Conservation (phyloP, 2,888 invertebrate species). For the Meloe dianella region DNA sequence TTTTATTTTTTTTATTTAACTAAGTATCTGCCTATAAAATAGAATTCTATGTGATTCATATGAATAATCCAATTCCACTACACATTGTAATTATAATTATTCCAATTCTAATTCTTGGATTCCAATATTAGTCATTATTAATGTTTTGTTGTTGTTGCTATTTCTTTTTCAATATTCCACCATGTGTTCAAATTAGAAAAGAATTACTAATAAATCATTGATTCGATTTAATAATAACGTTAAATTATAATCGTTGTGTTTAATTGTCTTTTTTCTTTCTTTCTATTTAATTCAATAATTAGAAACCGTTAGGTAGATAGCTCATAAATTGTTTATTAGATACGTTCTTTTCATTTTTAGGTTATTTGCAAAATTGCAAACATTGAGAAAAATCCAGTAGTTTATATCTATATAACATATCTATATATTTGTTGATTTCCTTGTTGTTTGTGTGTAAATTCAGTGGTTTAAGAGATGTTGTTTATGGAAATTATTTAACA, state of each 20-base stretch:
- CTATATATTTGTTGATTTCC: no score
- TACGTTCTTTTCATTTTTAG: background rate
- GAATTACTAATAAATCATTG: background rate
- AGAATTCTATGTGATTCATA: no score
- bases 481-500: no score
- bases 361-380: background rate
- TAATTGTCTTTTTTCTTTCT: background rate
- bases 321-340: background rate
- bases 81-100: conserved; percentile 1
- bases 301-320: background rate
- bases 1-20: no score
- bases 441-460: no score
- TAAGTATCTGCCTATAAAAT: no score
- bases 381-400: no score
- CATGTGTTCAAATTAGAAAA: background rate
- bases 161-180: background rate
- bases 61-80: no score
- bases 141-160: background rate
- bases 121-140: conserved; percentile 7
- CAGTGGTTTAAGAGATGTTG: no score
- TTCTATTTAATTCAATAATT: background rate
- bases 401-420: no score
- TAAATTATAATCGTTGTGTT: no score
- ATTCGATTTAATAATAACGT: background rate
- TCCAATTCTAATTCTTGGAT: conserved; percentile 4